Conservation (phyloP, 2,888 invertebrate species). For the Macaria liturata region DNA sequence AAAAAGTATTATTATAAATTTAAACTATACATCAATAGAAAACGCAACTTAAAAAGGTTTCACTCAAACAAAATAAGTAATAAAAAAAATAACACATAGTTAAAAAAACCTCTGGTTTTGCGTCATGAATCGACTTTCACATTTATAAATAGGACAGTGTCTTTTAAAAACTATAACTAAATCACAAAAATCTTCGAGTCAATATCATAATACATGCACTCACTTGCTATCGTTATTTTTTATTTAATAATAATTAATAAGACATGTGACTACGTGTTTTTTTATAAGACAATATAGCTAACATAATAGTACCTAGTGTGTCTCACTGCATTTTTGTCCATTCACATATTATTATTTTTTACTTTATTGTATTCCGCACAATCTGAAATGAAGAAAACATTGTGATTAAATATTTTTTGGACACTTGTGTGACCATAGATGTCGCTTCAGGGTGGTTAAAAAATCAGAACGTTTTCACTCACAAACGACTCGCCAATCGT, state of each 20-base stretch:
- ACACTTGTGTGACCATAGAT: too few species aligned
- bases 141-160: slow-evolving; percentile 28
- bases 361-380: neutral
- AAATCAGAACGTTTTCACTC: too few species aligned
- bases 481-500: too few species aligned
- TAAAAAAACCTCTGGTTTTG: too few species aligned
- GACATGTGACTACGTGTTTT: slow-evolving; percentile 32
- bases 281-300: slow-evolving; percentile 4
- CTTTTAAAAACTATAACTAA: slow-evolving; percentile 31
- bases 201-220: slow-evolving; percentile 13
- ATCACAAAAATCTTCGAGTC: slow-evolving; percentile 26
- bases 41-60: too few species aligned
- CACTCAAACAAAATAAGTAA: too few species aligned
- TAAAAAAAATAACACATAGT: too few species aligned
- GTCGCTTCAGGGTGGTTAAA: too few species aligned
- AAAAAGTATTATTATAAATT: too few species aligned
- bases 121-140: slow-evolving; percentile 15
- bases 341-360: slow-evolving; percentile 13
- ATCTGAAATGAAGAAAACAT: slow-evolving; percentile 14
- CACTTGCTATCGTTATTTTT: slow-evolving; percentile 15
- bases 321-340: slow-evolving; percentile 21
- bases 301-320: slow-evolving; percentile 16
- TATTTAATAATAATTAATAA: neutral
- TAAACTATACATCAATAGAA: too few species aligned
- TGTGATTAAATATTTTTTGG: too few species aligned